A percentile compares a stretch with the other conserved stretches of the same genome.
These are phyloP conservation scores for Scortum barcoo DNA, from an alignment of 2,113 vertebrate species.

Conservation along the genomic window DNA sequence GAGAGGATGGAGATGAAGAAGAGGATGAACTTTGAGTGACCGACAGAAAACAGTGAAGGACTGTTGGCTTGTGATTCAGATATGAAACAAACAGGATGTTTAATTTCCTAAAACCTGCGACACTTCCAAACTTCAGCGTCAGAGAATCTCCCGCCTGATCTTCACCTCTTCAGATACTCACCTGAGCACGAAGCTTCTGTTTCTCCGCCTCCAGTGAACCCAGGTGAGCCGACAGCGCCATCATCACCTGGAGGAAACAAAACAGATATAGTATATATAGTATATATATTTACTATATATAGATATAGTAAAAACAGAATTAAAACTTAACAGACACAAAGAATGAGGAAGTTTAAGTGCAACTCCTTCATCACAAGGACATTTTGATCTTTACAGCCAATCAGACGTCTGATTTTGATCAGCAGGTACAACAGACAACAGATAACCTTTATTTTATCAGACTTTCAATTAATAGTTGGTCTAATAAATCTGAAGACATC, in stretches of 20 bases:
- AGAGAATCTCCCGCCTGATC: background rate
- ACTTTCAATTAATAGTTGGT: too few species aligned
- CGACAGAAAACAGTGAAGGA: background rate
- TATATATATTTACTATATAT: too few species aligned
- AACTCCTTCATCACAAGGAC: too few species aligned
- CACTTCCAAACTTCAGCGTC: background rate
- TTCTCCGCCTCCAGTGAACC: slow-evolving; percentile 90
- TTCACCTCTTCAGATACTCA: slow-evolving; percentile 23
- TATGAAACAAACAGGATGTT: background rate
- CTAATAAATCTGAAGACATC: too few species aligned
- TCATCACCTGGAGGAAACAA: slow-evolving; percentile 88
- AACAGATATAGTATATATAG: too few species aligned
- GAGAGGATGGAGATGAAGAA: background rate
- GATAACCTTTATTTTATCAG: too few species aligned
- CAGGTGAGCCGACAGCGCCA: slow-evolving; percentile 88
- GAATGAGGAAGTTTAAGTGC: too few species aligned
- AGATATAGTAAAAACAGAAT: too few species aligned
- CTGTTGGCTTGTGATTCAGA: background rate
- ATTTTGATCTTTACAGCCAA: too few species aligned
- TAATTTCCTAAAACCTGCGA: background rate
- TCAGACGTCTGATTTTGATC: too few species aligned
- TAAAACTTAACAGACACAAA: too few species aligned
- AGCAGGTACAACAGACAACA: too few species aligned
- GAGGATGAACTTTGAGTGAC: background rate
- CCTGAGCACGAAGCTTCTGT: slow-evolving; percentile 90